Evolutionary conservation across 2,888 invertebrate genomes (phyloP), one percentile per base, ranked within the genome.

Genomic region (Cyclophora punctaria): DNA sequence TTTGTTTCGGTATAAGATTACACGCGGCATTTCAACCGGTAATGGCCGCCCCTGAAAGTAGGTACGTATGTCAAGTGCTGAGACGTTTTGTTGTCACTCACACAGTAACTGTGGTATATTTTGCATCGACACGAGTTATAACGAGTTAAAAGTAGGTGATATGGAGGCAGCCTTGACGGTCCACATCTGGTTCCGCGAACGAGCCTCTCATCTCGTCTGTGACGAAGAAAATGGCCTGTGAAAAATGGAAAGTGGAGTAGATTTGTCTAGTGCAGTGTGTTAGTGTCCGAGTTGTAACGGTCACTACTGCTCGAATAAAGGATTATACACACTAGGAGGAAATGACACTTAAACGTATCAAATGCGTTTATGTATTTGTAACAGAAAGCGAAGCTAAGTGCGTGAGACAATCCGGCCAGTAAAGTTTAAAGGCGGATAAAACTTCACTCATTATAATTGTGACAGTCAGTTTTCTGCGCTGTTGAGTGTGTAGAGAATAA

Each of bases 211-310:
- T 67, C 66, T 72, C 71, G 75, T 73, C 71, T 70, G 66, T 67
- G 71, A 75, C 70, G 65, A 75, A 83, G 78, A 78, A 83, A 83
- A 85, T 80, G 71, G 74, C 75, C 71, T 72, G 75, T 78, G 83
- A 81, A 86, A 86, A 87, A 86, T 85, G 83, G 85, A 87, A 87
- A 87, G 86, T 86, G 85, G 81, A 83, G 78, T 83, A 71, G 79
- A 82, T 83, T 83, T 73, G 82, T 80, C 78, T 79, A 80, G 78
- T 69, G 72, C 78, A 81, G 78, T 81, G 71, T 79, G 80, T 78
- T 80, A 77, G 72, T 73, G 74, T 75, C 72, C 73, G 70, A 73
- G 66, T 66, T 66, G 62, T 80, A 80, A 80, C 81, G 77, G 79
- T 69, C 69, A 67, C 63, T 63, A 71, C 70, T 69, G 50, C 58